phyloP scores from a whole-genome alignment of 2,888 invertebrate species.

The Dynastes tityus region DNA sequence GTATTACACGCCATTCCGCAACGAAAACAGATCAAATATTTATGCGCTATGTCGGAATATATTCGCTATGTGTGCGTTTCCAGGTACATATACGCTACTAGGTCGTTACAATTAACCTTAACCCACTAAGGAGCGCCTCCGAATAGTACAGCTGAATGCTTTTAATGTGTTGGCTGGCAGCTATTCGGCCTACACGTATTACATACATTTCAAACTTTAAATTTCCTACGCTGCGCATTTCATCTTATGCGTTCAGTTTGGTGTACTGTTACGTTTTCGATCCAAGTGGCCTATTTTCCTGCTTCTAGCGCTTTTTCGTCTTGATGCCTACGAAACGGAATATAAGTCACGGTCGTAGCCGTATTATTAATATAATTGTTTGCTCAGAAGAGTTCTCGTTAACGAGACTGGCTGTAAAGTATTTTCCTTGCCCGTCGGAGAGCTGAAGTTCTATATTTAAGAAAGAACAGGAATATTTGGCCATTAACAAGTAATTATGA shows the following conservation, averaged over 20 bases:
- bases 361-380: constrained; percentile 22
- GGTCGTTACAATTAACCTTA: constrained; percentile 46
- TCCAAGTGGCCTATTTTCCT: constrained; percentile 33
- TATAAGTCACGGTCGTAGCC: constrained; percentile 31
- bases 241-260: not conserved
- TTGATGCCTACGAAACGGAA: constrained; percentile 14
- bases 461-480: too few species aligned
- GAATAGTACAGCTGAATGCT: constrained; percentile 15
- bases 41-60: constrained; percentile 23
- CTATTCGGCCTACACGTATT: constrained; percentile 8
- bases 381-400: too few species aligned
- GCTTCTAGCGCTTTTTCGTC: constrained; percentile 21
- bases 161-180: constrained; percentile 16
- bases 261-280: constrained; percentile 27
- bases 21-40: constrained; percentile 44
- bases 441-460: too few species aligned
- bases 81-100: constrained; percentile 41
- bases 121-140: constrained; percentile 33
- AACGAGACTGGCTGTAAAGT: too few species aligned
- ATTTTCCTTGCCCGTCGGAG: too few species aligned
- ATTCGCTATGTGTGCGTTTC: constrained; percentile 22
- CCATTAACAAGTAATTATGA: too few species aligned
- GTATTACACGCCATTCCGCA: constrained; percentile 15
- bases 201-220: constrained; percentile 15
- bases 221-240: constrained; percentile 26